Conservation (phyloP, 2,888 invertebrate species). For the Galerucella nymphaeae region DNA sequence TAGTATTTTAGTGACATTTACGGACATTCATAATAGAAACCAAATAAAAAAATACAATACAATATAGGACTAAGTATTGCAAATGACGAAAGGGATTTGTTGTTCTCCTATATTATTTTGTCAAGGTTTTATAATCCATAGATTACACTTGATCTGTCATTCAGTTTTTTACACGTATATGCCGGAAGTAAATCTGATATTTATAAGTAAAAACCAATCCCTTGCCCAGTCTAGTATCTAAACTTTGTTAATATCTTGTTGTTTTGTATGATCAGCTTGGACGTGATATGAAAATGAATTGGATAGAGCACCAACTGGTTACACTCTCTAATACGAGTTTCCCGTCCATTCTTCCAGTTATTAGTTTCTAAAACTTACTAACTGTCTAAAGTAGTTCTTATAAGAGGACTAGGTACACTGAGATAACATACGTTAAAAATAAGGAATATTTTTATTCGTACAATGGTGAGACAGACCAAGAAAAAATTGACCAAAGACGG, state of each 20-base stretch:
- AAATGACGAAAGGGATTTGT: too few species aligned
- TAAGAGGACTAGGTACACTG: background rate
- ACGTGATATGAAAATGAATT: conserved; percentile 57
- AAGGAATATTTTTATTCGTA: background rate
- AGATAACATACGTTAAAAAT: conserved; percentile 8
- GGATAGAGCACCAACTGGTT: conserved; percentile 40
- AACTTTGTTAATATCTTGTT: conserved; percentile 60
- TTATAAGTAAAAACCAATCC: conserved; percentile 51
- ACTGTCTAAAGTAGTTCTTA: conserved; percentile 35
- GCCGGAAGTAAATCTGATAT: conserved; percentile 44
- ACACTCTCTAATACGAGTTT: conserved; percentile 45
- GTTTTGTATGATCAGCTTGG: conserved; percentile 52
- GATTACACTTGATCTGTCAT: conserved; percentile 7
- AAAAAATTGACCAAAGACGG: too few species aligned
- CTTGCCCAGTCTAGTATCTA: conserved; percentile 45
- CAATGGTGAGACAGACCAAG: too few species aligned
- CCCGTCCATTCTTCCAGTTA: conserved; percentile 42
- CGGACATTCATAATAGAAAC: too few species aligned
- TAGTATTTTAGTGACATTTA: too few species aligned
- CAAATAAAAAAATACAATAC: too few species aligned
- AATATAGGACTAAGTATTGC: too few species aligned
- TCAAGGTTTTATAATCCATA: background rate
- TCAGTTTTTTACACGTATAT: conserved; percentile 11
- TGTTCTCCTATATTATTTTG: too few species aligned
- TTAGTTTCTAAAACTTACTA: conserved; percentile 41